A percentile compares a stretch with the other conserved stretches of the same genome.
Conservation (phyloP, 2,113 vertebrate genomes). For the Hylia prasina region DNA sequence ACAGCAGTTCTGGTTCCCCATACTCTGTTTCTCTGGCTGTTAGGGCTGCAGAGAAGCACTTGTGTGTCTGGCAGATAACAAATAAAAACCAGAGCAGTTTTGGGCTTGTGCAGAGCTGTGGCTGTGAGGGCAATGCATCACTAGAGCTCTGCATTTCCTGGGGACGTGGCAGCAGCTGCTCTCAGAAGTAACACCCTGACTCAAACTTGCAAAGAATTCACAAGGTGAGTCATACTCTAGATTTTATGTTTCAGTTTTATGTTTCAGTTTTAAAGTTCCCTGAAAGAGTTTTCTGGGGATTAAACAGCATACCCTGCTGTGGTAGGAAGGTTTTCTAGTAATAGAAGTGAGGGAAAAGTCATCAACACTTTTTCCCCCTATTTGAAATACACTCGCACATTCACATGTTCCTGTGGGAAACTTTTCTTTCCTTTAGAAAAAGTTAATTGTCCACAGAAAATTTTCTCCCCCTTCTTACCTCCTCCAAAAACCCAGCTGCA, state of each 20-base stretch:
- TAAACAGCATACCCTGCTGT: background rate
- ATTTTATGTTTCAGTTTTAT: background rate
- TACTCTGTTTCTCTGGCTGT: background rate
- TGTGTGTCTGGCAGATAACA: background rate
- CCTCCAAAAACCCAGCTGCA: background rate
- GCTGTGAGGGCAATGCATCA: background rate
- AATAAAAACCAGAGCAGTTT: background rate
- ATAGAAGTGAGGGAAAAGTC: background rate
- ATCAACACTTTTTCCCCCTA: background rate
- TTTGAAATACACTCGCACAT: background rate
- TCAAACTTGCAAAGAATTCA: background rate
- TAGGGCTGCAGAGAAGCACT: background rate
- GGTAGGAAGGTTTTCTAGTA: background rate
- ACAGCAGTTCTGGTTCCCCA: background rate
- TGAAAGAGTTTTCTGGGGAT: background rate
- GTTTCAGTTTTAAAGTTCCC: constrained; percentile 2
- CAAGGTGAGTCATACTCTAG: background rate
- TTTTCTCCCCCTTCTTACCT: background rate
- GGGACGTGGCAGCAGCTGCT: background rate
- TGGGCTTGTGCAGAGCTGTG: background rate
- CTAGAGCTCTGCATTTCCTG: background rate
- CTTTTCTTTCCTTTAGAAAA: background rate
- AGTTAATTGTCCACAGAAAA: background rate
- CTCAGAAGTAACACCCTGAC: background rate
- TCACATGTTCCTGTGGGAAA: background rate